Evolutionary conservation across 1,140 invertebrate genomes (phyloP), one percentile per base, ranked within the genome.

Genomic region (Mamestra configurata): DNA sequence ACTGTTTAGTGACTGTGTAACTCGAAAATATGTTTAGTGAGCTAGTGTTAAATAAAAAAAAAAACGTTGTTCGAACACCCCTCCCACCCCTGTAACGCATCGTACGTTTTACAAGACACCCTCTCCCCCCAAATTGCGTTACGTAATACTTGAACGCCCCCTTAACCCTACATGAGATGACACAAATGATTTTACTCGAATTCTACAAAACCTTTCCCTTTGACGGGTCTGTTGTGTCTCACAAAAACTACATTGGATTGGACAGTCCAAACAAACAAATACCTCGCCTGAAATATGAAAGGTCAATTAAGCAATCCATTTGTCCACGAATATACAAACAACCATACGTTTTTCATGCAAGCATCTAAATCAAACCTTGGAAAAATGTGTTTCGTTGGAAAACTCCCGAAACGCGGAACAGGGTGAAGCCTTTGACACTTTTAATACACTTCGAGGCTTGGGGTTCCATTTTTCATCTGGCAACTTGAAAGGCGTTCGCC

Each of bases 401-500:
- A 31, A 59, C 0, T 31, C 11, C 35, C 35, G 8, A 46, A 70
- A 49, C 22, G 4, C 22, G 40, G 11, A 46, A 70, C 20, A n/a
- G n/a, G 15, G 18, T n/a, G 8, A 11, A 22, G 37, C 66, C 66
- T 70, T 70, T 70, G 66, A 46, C 66, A 70, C 20, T 68, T 68
- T 64, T 66, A 66, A 70, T 70, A 68, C 64, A 68, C 40, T 68
- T 46, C n/a, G 37, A 10, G 66, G 20, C 40, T 68, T 15, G n/a
- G 40, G 37, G 68, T 27, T 31, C 43, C 40, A 24, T 24, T 70
- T 70, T 70, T 70, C 66, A 70, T 70, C 40, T 27, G 22, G 13
- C 40, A 61, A 66, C 61, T 46, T 49, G 40, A 70, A 27, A 70
- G 55, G 72, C 57, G 55, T 61, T 61, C 15, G 72, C 55, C 55